Conservation (phyloP, 1,140 invertebrate species). For the Hetaerina americana region DNA sequence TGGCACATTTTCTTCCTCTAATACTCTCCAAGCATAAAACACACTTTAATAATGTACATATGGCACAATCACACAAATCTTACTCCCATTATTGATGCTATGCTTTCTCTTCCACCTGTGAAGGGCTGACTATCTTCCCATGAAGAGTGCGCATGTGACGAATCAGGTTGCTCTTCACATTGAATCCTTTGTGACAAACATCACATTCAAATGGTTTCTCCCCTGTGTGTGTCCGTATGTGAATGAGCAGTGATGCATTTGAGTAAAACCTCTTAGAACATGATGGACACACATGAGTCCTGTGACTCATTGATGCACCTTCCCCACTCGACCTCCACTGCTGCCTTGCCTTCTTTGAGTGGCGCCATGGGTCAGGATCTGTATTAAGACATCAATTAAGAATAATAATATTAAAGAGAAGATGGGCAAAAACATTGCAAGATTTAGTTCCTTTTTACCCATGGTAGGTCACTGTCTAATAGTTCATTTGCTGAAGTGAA, state of each 20-base stretch:
- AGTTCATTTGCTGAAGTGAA: too few relatives aligned
- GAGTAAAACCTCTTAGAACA: slow-evolving; percentile 64
- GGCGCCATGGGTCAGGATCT: slow-evolving; percentile 16
- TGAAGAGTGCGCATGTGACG: slow-evolving; percentile 56
- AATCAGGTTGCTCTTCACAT: slow-evolving; percentile 60
- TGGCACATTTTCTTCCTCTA: too few relatives aligned
- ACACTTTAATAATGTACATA: too few relatives aligned
- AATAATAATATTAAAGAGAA: too few relatives aligned
- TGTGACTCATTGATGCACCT: neutral
- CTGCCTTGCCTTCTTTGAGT: slow-evolving; percentile 17
- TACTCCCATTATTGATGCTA: neutral
- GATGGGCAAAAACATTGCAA: too few relatives aligned
- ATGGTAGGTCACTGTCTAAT: too few relatives aligned
- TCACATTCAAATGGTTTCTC: slow-evolving; percentile 57
- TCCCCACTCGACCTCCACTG: slow-evolving; percentile 14
- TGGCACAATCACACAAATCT: too few relatives aligned
- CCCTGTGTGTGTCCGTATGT: slow-evolving; percentile 53
- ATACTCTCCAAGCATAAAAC: too few relatives aligned
- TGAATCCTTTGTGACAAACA: slow-evolving; percentile 61
- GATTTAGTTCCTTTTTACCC: too few relatives aligned
- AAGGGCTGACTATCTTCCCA: slow-evolving; percentile 45
- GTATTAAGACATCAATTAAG: too few relatives aligned
- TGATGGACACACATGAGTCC: slow-evolving; percentile 44
- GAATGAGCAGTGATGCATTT: slow-evolving; percentile 61
- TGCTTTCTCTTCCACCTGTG: slow-evolving; percentile 7